Conservation (phyloP, 2,888 invertebrate species). For the Eulithis testata region DNA sequence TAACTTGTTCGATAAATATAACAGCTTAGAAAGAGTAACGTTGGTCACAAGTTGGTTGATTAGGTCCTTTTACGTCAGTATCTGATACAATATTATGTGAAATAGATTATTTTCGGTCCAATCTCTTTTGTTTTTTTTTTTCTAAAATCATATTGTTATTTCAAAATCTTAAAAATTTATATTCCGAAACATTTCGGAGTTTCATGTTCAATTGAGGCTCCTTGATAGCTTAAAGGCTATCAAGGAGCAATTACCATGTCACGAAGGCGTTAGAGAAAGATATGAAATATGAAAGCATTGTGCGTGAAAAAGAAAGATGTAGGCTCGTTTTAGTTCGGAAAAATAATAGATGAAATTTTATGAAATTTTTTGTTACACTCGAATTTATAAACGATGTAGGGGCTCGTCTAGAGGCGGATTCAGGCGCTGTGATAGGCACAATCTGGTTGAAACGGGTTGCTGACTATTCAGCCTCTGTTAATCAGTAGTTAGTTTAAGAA, state of each 20-base stretch:
- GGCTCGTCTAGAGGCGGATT: too few relatives aligned
- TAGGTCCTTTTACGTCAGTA: too few relatives aligned
- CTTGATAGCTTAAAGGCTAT: slow-evolving; percentile 41
- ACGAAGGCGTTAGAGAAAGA: slow-evolving; percentile 32
- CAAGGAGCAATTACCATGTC: slow-evolving; percentile 45
- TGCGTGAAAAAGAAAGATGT: slow-evolving; percentile 32
- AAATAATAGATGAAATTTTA: too few relatives aligned
- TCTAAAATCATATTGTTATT: slow-evolving; percentile 3
- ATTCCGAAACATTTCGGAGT: slow-evolving; percentile 31
- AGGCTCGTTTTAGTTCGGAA: slow-evolving; percentile 7
- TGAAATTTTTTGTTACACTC: too few relatives aligned
- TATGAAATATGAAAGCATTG: slow-evolving; percentile 28
- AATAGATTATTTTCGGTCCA: neutral
- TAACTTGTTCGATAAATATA: too few relatives aligned
- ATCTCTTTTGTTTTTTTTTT: neutral
- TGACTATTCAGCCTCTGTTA: too few relatives aligned
- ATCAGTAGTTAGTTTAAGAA: too few relatives aligned
- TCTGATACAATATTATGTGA: neutral
- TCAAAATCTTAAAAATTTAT: slow-evolving; percentile 27
- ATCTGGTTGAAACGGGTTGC: too few relatives aligned
- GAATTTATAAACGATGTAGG: too few relatives aligned
- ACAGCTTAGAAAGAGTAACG: too few relatives aligned
- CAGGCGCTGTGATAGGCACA: too few relatives aligned
- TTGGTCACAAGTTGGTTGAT: too few relatives aligned
- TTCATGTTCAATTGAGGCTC: slow-evolving; percentile 41